phyloP scores from a whole-genome alignment of 2,113 vertebrate species.

The Apeltes quadracus region DNA sequence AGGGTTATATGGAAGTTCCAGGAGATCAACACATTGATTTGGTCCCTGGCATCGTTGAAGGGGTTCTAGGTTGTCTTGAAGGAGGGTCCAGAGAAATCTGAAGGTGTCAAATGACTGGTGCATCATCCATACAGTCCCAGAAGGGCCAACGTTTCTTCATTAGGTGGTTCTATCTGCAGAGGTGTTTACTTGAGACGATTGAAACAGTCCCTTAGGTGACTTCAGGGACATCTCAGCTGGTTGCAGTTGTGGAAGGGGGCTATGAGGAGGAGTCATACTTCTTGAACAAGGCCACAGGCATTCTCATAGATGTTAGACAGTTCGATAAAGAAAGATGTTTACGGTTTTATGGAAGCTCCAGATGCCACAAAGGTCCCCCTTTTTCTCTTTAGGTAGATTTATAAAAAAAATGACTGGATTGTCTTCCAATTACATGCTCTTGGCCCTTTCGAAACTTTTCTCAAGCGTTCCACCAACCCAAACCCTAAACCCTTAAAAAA shows the following conservation, averaged over 20 bases:
- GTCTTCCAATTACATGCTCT: no score
- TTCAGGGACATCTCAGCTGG: neutral
- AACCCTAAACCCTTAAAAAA: no score
- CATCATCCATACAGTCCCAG: neutral
- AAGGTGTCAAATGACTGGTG: neutral
- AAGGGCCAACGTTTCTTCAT: neutral
- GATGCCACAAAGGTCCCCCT: no score
- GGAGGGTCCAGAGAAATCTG: neutral
- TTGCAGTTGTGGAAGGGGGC: neutral
- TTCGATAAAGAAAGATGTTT: no score
- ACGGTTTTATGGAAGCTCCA: no score
- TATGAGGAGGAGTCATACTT: neutral
- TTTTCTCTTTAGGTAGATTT: no score
- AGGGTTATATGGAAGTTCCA: neutral
- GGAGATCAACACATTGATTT: neutral
- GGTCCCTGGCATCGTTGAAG: neutral
- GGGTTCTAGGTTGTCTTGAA: neutral
- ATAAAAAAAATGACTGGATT: no score
- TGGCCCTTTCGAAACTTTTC: no score
- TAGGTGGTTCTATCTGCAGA: neutral
- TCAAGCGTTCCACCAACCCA: no score
- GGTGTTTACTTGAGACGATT: neutral
- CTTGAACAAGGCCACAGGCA: neutral
- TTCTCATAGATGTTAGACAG: neutral
- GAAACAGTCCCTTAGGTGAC: neutral